Evolutionary conservation across 1,140 invertebrate genomes (phyloP).

Genomic region (Lamellibrachia luymesi): DNA sequence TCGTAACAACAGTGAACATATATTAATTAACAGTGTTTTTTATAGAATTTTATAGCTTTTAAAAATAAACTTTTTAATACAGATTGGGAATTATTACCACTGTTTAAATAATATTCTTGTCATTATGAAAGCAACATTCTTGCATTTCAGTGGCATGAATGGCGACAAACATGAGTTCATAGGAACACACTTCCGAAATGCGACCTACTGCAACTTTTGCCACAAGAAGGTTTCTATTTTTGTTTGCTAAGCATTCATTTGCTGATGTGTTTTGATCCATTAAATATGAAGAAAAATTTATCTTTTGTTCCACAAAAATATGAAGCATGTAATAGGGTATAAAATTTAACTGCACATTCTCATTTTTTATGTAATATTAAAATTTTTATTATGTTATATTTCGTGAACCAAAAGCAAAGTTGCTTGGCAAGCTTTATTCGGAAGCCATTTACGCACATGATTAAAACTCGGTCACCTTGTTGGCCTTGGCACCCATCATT

Average conservation of each 20-base stretch:
- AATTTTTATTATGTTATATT: neutral
- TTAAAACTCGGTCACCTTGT: too few relatives aligned
- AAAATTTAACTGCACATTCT: neutral
- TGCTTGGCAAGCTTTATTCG: neutral
- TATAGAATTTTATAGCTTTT: too few relatives aligned
- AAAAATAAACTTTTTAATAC: neutral
- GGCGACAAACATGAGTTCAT: conserved; percentile 70
- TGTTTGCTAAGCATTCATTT: neutral
- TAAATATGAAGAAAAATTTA: neutral
- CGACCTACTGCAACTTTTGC: conserved; percentile 87
- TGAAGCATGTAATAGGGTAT: neutral
- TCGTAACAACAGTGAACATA: too few relatives aligned
- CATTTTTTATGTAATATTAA: neutral
- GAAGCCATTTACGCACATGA: too few relatives aligned
- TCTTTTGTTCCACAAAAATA: neutral
- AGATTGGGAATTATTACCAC: neutral
- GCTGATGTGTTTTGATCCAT: neutral
- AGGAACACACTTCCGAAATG: conserved; percentile 79
- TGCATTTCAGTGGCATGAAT: neutral
- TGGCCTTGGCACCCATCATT: too few relatives aligned
- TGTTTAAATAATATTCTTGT: neutral
- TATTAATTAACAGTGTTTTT: neutral
- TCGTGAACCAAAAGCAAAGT: conserved; percentile 30
- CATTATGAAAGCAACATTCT: neutral
- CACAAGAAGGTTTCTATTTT: conserved; percentile 76